Conservation (phyloP, 2,113 vertebrate genomes). For the Castor canadensis region DNA sequence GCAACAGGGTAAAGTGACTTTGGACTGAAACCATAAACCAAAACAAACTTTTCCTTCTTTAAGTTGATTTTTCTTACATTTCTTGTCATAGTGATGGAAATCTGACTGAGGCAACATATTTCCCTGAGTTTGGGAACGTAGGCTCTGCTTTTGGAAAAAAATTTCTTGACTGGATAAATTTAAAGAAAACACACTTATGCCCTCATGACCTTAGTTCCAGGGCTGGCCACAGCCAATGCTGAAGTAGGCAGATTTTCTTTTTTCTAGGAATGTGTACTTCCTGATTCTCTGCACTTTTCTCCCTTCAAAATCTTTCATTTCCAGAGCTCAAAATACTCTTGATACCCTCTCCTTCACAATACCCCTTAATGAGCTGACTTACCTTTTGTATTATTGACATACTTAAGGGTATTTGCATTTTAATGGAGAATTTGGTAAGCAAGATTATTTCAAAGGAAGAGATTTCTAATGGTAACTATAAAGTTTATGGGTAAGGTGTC, state of each 20-base stretch:
- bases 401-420: neutral
- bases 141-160: neutral
- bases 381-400: neutral
- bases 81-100: neutral
- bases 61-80: neutral
- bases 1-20: neutral
- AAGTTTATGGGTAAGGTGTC: neutral
- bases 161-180: neutral
- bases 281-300: neutral
- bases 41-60: neutral
- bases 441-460: neutral
- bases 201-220: neutral
- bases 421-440: neutral
- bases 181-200: constrained; percentile 1
- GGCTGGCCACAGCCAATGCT: neutral
- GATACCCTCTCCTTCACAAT: neutral
- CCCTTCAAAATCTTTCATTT: neutral
- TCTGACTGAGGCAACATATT: neutral
- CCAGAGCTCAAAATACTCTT: neutral
- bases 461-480: neutral
- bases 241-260: neutral
- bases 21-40: neutral
- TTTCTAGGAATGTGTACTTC: constrained; percentile 33
- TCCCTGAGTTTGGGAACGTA: neutral
- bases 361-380: neutral